Evolutionary conservation across 2,888 invertebrate genomes (phyloP).

Genomic region (Elysia crispata): DNA sequence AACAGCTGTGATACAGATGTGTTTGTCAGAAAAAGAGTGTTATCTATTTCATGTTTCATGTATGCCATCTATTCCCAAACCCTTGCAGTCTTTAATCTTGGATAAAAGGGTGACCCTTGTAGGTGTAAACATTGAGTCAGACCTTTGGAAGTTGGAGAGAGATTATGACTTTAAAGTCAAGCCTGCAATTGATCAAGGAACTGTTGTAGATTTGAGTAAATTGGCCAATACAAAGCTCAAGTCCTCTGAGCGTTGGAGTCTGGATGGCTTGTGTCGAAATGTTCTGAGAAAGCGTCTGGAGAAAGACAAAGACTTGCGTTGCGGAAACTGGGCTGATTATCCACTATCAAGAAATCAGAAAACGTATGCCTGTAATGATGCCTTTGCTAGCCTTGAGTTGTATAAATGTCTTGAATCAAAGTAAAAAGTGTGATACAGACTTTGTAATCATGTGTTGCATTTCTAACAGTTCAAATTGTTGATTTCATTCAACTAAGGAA

Average conservation of each 20-base stretch:
- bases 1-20: conserved; percentile 67
- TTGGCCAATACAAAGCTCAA: conserved; percentile 65
- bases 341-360: conserved; percentile 64
- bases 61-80: conserved; percentile 61
- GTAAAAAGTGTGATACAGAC: too few species aligned
- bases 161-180: conserved; percentile 64
- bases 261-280: conserved; percentile 66
- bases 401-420: conserved; percentile 12
- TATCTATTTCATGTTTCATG: conserved; percentile 68
- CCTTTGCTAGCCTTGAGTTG: conserved; percentile 55
- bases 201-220: conserved; percentile 59
- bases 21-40: conserved; percentile 58
- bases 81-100: conserved; percentile 58
- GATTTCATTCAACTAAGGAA: too few species aligned
- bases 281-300: conserved; percentile 60
- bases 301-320: conserved; percentile 60
- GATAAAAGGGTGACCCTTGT: conserved; percentile 59
- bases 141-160: conserved; percentile 69
- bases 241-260: conserved; percentile 66
- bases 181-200: conserved; percentile 55
- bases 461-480: too few species aligned
- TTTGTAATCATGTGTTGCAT: too few species aligned
- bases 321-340: conserved; percentile 65
- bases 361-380: conserved; percentile 68
- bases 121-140: conserved; percentile 65